Conservation (phyloP, 2,888 invertebrate species). For the Lasioglossum malachurum region DNA sequence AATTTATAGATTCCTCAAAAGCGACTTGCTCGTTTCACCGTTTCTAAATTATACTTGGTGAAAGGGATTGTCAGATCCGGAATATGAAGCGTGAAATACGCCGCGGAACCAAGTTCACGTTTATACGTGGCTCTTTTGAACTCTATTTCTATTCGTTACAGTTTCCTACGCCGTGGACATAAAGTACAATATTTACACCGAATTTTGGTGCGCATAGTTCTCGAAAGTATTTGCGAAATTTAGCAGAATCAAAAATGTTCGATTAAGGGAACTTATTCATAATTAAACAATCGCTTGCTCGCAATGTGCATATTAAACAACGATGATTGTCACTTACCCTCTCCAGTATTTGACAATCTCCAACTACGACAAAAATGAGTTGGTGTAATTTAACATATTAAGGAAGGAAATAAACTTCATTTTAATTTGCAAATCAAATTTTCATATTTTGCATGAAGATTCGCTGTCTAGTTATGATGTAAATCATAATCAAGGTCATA, state of each 20-base stretch:
- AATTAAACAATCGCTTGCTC: background rate
- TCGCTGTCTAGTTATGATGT: too few relatives aligned
- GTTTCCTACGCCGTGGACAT: background rate
- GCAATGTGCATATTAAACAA: background rate
- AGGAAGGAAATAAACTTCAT: too few relatives aligned
- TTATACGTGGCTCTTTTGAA: background rate
- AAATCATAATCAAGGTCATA: too few relatives aligned
- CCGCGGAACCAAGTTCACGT: background rate
- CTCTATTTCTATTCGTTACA: background rate
- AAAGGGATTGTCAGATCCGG: conserved; percentile 1
- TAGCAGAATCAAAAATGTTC: background rate
- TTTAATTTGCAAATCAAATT: too few relatives aligned
- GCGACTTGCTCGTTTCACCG: conserved; percentile 10
- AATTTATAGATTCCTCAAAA: conserved; percentile 32
- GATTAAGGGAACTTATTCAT: background rate
- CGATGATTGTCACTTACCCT: too few relatives aligned
- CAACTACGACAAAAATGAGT: too few relatives aligned
- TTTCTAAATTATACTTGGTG: conserved; percentile 15
- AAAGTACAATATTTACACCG: background rate
- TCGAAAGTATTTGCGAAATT: background rate
- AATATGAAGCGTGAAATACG: background rate
- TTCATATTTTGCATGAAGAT: too few relatives aligned
- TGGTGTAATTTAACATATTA: too few relatives aligned
- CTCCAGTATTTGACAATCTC: too few relatives aligned
- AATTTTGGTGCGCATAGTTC: background rate